Evolutionary conservation across 2,797 vertebrate genomes (phyloP).

Genomic region (Hypotaenidia okinawae): DNA sequence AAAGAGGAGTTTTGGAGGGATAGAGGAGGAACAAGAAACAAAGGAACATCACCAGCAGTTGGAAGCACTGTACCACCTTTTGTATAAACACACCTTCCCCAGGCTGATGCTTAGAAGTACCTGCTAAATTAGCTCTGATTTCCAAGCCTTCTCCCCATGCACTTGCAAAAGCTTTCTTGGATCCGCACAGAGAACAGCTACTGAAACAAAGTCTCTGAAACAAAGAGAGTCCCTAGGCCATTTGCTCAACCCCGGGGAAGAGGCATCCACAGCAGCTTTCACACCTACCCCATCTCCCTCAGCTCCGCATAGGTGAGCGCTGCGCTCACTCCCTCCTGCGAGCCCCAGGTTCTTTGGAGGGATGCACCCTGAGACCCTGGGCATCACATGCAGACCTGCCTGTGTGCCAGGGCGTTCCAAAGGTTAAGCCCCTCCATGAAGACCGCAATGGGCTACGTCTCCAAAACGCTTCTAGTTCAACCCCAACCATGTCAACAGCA

Average conservation of each 20-base stretch:
- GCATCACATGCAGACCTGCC: rapidly evolving
- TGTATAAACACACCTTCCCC: background rate
- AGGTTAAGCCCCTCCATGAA: background rate
- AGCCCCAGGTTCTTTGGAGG: background rate
- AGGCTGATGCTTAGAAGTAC: background rate
- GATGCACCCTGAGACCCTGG: background rate
- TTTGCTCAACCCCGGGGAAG: background rate
- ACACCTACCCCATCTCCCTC: background rate
- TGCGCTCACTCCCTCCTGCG: background rate
- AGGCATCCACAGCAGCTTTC: background rate
- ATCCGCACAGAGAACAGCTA: background rate
- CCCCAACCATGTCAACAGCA: background rate
- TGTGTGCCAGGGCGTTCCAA: rapidly evolving
- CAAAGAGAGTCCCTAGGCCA: background rate
- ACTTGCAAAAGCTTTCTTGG: background rate
- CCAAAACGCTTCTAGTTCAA: background rate
- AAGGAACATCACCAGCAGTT: background rate
- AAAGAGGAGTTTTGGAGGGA: background rate
- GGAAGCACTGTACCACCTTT: background rate
- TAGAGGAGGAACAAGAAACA: background rate
- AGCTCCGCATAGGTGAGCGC: rapidly evolving
- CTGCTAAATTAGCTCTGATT: background rate
- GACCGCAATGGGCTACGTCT: rapidly evolving
- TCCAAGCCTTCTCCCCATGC: background rate
- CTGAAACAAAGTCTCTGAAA: background rate